phyloP scores from a whole-genome alignment of 2,797 vertebrate species.

The Anas capensis region DNA sequence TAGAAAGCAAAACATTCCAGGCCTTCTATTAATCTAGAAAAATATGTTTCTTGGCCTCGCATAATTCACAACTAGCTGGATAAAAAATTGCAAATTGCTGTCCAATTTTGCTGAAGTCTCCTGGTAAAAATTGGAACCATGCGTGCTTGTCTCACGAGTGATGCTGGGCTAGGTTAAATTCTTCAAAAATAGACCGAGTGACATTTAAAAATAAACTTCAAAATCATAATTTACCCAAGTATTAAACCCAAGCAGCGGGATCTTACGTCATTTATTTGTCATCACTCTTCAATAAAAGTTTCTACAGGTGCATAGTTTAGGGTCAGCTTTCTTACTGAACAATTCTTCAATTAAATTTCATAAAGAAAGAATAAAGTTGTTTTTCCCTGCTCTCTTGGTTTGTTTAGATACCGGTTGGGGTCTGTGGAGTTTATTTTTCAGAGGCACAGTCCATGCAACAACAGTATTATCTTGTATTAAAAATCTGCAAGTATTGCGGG shows the following conservation, averaged over 20 bases:
- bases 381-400: background rate
- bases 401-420: background rate
- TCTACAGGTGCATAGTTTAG: background rate
- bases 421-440: background rate
- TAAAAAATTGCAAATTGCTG: background rate
- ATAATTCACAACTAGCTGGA: background rate
- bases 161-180: background rate
- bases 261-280: background rate
- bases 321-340: background rate
- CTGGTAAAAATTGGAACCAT: background rate
- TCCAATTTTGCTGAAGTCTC: background rate
- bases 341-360: background rate
- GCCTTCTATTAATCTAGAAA: constrained; percentile 39
- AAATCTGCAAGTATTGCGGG: background rate
- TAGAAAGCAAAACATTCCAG: constrained; percentile 55
- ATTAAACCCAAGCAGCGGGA: background rate
- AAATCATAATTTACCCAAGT: background rate
- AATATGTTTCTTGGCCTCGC: constrained; percentile 45
- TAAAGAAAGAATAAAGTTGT: background rate
- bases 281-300: background rate
- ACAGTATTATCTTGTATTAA: background rate
- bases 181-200: background rate
- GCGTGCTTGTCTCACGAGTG: background rate
- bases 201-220: background rate
- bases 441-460: background rate